Evolutionary conservation across 2,888 invertebrate genomes (phyloP), one percentile per base, ranked within the genome.

Genomic region (Peribatodes rhomboidaria): DNA sequence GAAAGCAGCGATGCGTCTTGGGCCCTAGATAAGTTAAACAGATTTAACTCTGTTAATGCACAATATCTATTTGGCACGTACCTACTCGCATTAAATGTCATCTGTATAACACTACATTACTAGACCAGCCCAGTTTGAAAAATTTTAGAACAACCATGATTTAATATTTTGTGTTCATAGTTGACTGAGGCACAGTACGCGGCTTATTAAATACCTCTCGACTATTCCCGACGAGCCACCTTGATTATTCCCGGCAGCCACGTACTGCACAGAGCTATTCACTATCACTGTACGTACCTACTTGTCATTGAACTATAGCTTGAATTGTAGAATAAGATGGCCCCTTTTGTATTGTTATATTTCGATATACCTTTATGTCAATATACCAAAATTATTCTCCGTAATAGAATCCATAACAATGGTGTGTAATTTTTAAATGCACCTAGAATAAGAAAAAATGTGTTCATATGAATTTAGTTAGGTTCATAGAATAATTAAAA

Each of bases 391-490:
- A 62, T 62, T 63, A 42, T 59, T 37, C 53, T 58, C 60, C 39
- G 18, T 54, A 63, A 53, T 87, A 84, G 81, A 78, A 78, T 78
- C 80, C 27, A 47, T 80, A 85, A 87, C 82, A 71, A 81, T 79
- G 84, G 86, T 86, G 88, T 90, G 85, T 84, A 82, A 79, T 75
- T 82, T 83, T 82, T 76, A 61, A 83, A 85, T 86, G 86, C 88
- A 89, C 85, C 81, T 92, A 90, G 89, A 66, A 75, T 92, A 91
- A 91, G 90, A 79, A 90, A 90, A 50, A 90, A 92, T 92, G 92
- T 92, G 92, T 92, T 92, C 92, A 92, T 92, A 91, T 90, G 86
- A 91, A 90, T 90, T 91, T 92, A 90, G 90, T 90, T 86, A 83
- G 79, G 79, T 76, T 87, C 80, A 86, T 91, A 92, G 87, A 83